Percentiles rank a stretch among this genome's conserved stretches.
Conservation (phyloP, 2,888 invertebrate species). For the Nemapogon koenigi region DNA sequence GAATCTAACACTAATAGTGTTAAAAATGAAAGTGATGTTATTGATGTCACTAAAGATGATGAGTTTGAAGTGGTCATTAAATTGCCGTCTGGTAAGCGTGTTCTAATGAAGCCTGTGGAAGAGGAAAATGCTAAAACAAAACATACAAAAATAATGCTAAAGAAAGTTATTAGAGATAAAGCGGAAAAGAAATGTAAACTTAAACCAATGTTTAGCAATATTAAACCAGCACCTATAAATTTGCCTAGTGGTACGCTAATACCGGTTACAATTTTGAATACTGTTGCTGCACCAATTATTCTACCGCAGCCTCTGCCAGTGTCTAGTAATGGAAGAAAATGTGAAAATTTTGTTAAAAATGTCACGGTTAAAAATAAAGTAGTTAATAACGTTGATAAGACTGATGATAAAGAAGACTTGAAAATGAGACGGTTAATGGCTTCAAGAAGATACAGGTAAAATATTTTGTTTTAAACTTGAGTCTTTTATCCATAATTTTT, state of each 20-base stretch:
- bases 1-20: conserved; percentile 19
- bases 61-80: conserved; percentile 46
- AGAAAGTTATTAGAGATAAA: conserved; percentile 34
- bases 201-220: conserved; percentile 19
- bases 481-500: too few species aligned
- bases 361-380: too few species aligned
- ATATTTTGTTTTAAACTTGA: too few species aligned
- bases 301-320: conserved; percentile 18
- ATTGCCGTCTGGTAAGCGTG: conserved; percentile 40
- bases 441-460: too few species aligned
- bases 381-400: too few species aligned
- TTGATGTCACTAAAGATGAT: conserved; percentile 19
- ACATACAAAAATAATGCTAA: conserved; percentile 33
- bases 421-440: too few species aligned
- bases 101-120: conserved; percentile 38
- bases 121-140: conserved; percentile 24
- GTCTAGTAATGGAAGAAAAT: too few species aligned
- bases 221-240: conserved; percentile 22
- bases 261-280: conserved; percentile 31
- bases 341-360: too few species aligned
- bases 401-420: too few species aligned
- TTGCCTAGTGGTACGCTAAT: conserved; percentile 34
- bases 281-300: conserved; percentile 15
- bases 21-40: conserved; percentile 16
- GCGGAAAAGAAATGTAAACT: conserved; percentile 18